Base-by-base conservation (phyloP, 1,140 invertebrate genomes). In the Antheraea mylitta region DNA sequence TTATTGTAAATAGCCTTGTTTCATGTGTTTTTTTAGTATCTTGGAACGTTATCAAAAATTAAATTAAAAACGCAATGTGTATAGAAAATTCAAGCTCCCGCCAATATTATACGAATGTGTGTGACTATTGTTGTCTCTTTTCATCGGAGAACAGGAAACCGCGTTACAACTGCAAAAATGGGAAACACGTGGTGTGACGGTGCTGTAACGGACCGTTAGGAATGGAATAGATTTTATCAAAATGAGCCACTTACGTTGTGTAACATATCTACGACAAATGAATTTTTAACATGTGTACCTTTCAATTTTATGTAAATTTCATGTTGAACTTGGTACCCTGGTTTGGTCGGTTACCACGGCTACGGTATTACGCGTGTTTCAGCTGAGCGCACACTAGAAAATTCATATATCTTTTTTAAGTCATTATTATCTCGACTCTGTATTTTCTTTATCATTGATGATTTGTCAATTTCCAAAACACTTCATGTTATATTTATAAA, bases 21-120 rank as follows among this genome's bases (percentile, higher is more conserved):
- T 19, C 7, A 58, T 66, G 22, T 59, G 68, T 3, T 59, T 19
- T 8, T 59, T 59, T 18, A 42, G 9, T 22, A 0, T 22, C 18
- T 71, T 71, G 65, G 69, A 71, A 67, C 61, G 64, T 62, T 66
- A 42, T 70, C 64, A 66, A 70, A 65, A 66, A 13, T 66, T 69
- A 22, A 19, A 62, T 53, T 53, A 16, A 16, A 53, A 9, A 53
- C 45, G 45, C 16, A 53, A 13, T 53, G 10, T 1, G 45, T 53
- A 53, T 53, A 16, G 7, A 53, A 53, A 53, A 13, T 16, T 53
- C 13, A 53, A 53, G 45, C 11, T 66, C 58, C 69, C 69, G 69
- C 69, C 59, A 70, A 65, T 16, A 48, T 45, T 19, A 7, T 53
- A 13, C 16, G 16, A 53, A 53, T n/a, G 38, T 42, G 68, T 11